Evolutionary conservation across 2,797 vertebrate genomes (phyloP).

Genomic region (Threskiornis aethiopicus): DNA sequence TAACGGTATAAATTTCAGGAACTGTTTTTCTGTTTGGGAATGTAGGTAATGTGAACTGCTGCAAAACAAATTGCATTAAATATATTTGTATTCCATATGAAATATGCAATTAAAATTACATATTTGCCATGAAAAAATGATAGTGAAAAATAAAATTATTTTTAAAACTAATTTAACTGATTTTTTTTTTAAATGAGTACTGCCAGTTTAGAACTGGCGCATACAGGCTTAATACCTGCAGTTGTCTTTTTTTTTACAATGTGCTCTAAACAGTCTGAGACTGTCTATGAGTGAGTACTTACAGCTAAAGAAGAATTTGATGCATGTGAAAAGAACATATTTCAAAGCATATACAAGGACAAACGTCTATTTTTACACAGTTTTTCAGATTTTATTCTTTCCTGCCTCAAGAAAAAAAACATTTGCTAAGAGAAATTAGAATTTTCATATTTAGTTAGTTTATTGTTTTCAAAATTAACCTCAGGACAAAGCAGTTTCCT

Average conservation of each 20-base stretch:
- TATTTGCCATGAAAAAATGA: neutral
- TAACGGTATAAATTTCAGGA: conserved; percentile 5
- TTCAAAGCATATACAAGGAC: neutral
- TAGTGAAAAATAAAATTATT: neutral
- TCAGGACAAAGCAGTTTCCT: neutral
- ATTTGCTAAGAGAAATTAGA: neutral
- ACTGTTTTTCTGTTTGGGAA: neutral
- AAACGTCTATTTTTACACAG: neutral
- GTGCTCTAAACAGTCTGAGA: neutral
- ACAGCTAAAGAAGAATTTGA: neutral
- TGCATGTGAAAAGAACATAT: neutral
- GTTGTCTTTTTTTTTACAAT: neutral
- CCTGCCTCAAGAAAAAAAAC: neutral
- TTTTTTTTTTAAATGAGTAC: neutral
- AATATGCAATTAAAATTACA: neutral
- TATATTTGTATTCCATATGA: neutral
- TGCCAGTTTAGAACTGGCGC: neutral
- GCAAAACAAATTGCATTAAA: neutral
- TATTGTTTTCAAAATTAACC: neutral
- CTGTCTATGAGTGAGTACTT: neutral
- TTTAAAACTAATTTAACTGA: neutral
- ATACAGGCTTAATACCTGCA: neutral
- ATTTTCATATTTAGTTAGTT: neutral
- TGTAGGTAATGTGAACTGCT: neutral
- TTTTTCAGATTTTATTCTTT: neutral